These are phyloP conservation scores for Phalacrocorax brasilianus DNA, from an alignment of 2,113 vertebrate species.

Conservation along the genomic window DNA sequence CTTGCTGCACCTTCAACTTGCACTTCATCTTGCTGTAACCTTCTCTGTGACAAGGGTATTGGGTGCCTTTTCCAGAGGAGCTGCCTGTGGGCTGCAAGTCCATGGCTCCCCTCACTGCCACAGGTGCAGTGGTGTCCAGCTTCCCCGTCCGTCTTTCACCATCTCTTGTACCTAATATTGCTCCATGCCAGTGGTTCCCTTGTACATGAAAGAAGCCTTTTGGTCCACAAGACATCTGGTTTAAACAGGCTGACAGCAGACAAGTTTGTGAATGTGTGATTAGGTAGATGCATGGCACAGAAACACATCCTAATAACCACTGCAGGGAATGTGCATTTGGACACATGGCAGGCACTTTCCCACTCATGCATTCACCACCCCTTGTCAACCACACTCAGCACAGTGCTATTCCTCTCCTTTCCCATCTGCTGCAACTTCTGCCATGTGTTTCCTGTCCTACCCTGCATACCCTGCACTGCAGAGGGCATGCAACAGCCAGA, in stretches of 20 bases:
- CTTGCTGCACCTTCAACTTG: neutral
- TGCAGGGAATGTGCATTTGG: neutral
- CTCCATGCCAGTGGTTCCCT: neutral
- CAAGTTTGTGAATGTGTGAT: neutral
- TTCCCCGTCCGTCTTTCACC: neutral
- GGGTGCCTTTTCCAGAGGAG: neutral
- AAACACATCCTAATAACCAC: neutral
- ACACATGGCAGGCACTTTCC: fast-evolving
- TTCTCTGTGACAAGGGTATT: neutral
- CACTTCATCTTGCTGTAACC: neutral
- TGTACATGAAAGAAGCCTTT: neutral
- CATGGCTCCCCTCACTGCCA: neutral
- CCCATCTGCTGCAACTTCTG: neutral
- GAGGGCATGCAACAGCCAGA: neutral
- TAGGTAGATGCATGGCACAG: neutral
- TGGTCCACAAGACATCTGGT: neutral
- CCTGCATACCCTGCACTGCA: neutral
- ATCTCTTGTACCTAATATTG: neutral
- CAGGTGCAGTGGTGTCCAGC: neutral
- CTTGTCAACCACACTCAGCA: neutral
- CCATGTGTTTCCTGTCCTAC: fast-evolving
- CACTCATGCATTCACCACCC: neutral
- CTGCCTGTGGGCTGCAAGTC: neutral
- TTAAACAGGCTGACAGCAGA: neutral
- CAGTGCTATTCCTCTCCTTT: neutral